Base-by-base conservation (phyloP, 2,797 vertebrate genomes). In the Alca torda region DNA sequence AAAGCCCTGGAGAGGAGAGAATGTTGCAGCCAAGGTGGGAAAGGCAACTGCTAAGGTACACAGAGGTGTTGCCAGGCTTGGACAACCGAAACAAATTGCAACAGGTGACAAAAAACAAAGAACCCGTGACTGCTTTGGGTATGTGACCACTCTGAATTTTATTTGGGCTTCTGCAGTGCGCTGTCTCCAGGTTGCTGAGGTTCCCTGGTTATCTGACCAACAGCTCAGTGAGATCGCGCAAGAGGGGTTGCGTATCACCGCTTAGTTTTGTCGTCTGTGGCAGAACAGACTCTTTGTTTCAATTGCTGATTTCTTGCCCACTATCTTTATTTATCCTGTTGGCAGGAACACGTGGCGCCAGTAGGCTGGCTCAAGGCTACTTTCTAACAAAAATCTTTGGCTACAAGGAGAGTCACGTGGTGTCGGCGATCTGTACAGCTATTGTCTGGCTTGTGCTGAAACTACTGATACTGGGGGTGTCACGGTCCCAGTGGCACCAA, bases 321-420 rank as follows among this genome's bases (percentile, higher is more conserved):
- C 53, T 87, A 7, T 86, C 69, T 57, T 91, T 79, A 91, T 95
- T 88, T 94, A 87, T 88, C 41, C 35, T 68, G 9, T 50, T 95
- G 85, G 83, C 87, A 93, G 76, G 53, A 89, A 13, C 2, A 0
- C 7, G 2, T 64, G 91, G 87, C 6, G 3, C 75, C 89, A 60
- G 48, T 43, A 89, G 60, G 57, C 67, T 90, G 87, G 56, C 76
- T 93, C 28, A 75, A 68, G 61, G 17, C 86, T 75, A 19, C 18
- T 78, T 90, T 78, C 60, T 85, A 41, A 74, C 81, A 83, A 68
- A 88, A 87, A 61, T 60, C 72, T 57, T 50, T 50, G 61, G 45
- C 63, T 65, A 31, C 74, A 64, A 72, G 50, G n/a, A 65, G 68
- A 74, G n/a, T 85, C 41, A 33, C 1, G 1, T 46, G 37, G 33